Evolutionary conservation across 2,797 vertebrate genomes (phyloP).

Genomic region (Xerus rutilus): DNA sequence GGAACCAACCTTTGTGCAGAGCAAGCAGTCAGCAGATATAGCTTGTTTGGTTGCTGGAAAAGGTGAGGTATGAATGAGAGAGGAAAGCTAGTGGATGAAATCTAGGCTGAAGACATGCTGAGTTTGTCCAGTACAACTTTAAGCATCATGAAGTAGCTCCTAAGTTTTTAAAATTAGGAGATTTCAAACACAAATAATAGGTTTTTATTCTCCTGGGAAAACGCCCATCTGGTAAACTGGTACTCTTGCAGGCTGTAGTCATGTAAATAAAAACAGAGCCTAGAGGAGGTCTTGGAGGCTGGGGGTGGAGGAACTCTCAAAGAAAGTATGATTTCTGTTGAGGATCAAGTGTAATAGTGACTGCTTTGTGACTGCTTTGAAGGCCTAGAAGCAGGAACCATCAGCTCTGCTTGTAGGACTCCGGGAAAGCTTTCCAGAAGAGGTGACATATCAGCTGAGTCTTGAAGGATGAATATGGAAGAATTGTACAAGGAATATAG

Average conservation of each 20-base stretch:
- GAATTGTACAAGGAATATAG: not conserved
- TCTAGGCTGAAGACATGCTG: not conserved
- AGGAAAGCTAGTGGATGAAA: not conserved
- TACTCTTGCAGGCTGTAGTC: not conserved
- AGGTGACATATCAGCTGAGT: not conserved
- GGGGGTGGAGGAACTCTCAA: not conserved
- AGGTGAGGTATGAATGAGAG: not conserved
- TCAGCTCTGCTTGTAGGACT: not conserved
- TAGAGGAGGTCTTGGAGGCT: conserved; percentile 8
- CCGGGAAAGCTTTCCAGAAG: conserved; percentile 37
- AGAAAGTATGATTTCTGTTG: not conserved
- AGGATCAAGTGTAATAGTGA: not conserved
- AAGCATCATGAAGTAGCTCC: conserved; percentile 18
- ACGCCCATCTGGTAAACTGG: not conserved
- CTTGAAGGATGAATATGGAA: not conserved
- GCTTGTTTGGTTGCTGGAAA: conserved; percentile 28
- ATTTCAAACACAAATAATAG: conserved; percentile 28
- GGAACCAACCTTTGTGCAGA: not conserved
- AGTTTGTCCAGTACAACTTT: conserved; percentile 10
- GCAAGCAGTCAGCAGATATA: not conserved
- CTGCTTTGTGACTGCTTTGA: not conserved
- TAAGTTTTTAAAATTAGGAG: conserved; percentile 53
- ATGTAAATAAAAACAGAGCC: conserved; percentile 44
- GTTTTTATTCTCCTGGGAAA: conserved; percentile 29
- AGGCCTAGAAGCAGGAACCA: not conserved